Conservation (phyloP, 2,113 vertebrate genomes). For the Oreotrochilus melanogaster region DNA sequence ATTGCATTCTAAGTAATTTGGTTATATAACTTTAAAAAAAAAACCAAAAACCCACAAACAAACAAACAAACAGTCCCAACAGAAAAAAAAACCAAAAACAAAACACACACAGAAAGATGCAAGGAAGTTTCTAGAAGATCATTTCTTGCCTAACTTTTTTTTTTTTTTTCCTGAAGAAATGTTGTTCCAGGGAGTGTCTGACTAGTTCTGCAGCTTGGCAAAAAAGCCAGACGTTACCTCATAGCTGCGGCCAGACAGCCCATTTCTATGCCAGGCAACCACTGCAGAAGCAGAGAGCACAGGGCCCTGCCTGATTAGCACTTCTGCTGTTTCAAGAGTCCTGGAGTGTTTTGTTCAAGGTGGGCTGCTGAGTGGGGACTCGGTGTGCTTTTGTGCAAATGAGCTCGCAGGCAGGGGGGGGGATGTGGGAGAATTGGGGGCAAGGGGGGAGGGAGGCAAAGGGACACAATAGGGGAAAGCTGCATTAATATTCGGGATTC, state of each 20-base stretch:
- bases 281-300: constrained; percentile 73
- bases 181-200: constrained; percentile 80
- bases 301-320: constrained; percentile 77
- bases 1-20: constrained; percentile 62
- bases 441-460: background rate
- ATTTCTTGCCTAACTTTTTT: constrained; percentile 64
- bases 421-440: background rate
- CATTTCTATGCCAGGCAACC: constrained; percentile 79
- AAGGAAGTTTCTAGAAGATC: constrained; percentile 75
- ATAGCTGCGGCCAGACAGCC: constrained; percentile 82
- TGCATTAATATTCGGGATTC: background rate
- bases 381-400: constrained; percentile 59
- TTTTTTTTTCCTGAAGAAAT: constrained; percentile 73
- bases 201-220: constrained; percentile 83
- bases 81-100: background rate
- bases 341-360: constrained; percentile 75
- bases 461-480: background rate
- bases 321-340: constrained; percentile 73
- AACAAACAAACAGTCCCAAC: too few species aligned
- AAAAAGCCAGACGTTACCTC: constrained; percentile 83
- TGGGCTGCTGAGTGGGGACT: constrained; percentile 74
- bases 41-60: background rate
- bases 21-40: constrained; percentile 49
- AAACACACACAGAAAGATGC: background rate
- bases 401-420: constrained; percentile 17